Conservation (phyloP, 2,888 invertebrate species). For the Synergus itoensis region DNA sequence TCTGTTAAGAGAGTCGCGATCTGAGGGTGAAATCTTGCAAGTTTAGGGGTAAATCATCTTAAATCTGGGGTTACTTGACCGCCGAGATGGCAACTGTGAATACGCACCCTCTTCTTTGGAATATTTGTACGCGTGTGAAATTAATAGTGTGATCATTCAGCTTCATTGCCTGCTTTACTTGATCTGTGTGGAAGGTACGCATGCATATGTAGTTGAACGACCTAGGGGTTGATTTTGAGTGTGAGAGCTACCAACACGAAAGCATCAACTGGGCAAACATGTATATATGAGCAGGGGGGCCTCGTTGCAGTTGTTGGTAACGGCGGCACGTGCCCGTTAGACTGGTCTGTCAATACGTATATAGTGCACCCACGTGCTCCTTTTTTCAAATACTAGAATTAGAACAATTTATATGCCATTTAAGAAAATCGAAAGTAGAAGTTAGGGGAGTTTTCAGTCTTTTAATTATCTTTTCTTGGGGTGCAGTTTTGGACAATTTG, state of each 20-base stretch:
- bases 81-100: conserved; percentile 18
- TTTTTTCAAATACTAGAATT: conserved; percentile 21
- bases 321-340: conserved; percentile 71
- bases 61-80: conserved; percentile 15
- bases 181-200: background rate
- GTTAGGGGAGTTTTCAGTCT: too few relatives aligned
- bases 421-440: too few relatives aligned
- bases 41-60: conserved; percentile 11
- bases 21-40: background rate
- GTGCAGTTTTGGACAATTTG: too few relatives aligned
- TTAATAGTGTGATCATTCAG: conserved; percentile 40
- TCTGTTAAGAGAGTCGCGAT: background rate
- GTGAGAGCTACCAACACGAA: conserved; percentile 25
- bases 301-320: conserved; percentile 66
- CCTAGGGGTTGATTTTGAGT: conserved; percentile 30
- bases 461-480: too few relatives aligned
- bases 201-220: background rate
- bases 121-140: conserved; percentile 26
- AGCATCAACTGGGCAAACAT: conserved; percentile 36
- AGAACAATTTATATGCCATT: background rate
- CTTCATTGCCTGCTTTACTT: conserved; percentile 36
- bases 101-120: conserved; percentile 2
- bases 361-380: conserved; percentile 56
- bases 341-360: conserved; percentile 63
- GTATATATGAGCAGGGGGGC: conserved; percentile 43